Evolutionary conservation across 2,888 invertebrate genomes (phyloP).

Genomic region (Zhuqinia jingwanae): DNA sequence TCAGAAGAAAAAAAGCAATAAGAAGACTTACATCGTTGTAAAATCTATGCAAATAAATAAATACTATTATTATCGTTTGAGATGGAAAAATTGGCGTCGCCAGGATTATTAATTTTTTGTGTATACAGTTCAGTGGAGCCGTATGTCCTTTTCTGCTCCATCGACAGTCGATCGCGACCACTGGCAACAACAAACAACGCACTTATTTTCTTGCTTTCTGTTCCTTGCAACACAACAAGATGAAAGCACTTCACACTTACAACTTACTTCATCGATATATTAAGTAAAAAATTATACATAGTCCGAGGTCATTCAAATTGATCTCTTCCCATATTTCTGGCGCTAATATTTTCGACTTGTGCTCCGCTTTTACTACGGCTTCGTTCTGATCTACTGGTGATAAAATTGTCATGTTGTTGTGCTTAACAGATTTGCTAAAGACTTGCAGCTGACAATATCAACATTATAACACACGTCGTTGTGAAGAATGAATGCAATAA

Average conservation of each 20-base stretch:
- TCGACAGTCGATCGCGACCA: neutral
- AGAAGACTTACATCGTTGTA: neutral
- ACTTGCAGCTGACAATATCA: neutral
- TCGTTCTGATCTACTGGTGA: neutral
- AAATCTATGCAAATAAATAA: constrained; percentile 9
- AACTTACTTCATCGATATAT: neutral
- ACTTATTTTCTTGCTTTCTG: no score
- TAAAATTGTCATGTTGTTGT: no score
- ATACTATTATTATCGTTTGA: neutral
- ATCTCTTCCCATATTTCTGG: neutral
- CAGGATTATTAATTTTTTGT: constrained; percentile 17
- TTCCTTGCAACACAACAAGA: no score
- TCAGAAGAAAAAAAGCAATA: neutral
- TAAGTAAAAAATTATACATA: no score
- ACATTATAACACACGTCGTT: neutral
- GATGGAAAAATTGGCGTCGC: constrained; percentile 36
- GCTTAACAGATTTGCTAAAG: no score
- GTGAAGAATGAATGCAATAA: neutral
- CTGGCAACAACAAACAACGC: neutral
- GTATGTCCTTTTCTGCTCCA: neutral
- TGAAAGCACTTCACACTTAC: neutral
- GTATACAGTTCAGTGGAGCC: neutral
- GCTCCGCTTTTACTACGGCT: no score
- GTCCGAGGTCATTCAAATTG: constrained; percentile 16
- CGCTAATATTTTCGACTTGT: neutral